Evolutionary conservation across 2,113 vertebrate genomes (phyloP).

Genomic region (Anarhynchus alexandrinus): DNA sequence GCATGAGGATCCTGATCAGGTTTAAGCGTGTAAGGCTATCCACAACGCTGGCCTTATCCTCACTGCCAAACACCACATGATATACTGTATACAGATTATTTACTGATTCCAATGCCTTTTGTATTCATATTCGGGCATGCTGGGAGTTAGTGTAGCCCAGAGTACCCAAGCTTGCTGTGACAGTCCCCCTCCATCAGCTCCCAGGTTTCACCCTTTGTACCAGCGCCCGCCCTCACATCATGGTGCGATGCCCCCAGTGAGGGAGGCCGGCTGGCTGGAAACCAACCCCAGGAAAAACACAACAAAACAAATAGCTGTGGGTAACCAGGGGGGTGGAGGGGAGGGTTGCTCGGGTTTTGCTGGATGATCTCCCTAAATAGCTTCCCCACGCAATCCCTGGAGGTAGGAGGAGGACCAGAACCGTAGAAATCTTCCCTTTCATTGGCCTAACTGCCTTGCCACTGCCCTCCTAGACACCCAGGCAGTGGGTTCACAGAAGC

Average conservation of each 20-base stretch:
- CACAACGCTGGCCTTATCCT: not conserved
- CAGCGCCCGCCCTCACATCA: fast-evolving
- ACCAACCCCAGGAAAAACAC: not conserved
- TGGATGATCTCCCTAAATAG: conserved; percentile 9
- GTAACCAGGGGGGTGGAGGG: not conserved
- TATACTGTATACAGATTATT: not conserved
- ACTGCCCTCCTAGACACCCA: not conserved
- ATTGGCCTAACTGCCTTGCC: not conserved
- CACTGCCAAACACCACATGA: not conserved
- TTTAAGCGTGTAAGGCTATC: not conserved
- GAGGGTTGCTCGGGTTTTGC: not conserved
- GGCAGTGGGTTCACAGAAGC: not conserved
- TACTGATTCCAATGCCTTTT: not conserved
- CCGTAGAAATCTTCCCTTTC: not conserved
- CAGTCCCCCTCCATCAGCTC: not conserved
- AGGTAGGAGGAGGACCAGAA: not conserved
- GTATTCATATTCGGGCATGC: not conserved
- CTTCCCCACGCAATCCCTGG: not conserved
- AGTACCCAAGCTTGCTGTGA: not conserved
- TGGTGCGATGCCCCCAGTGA: fast-evolving
- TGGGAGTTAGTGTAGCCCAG: not conserved
- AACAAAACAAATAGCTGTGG: conserved; percentile 34
- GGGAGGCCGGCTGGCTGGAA: not conserved
- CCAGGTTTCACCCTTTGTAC: not conserved
- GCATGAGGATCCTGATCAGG: not conserved